phyloP scores from a whole-genome alignment of 2,113 vertebrate species.

The Alectura lathami region DNA sequence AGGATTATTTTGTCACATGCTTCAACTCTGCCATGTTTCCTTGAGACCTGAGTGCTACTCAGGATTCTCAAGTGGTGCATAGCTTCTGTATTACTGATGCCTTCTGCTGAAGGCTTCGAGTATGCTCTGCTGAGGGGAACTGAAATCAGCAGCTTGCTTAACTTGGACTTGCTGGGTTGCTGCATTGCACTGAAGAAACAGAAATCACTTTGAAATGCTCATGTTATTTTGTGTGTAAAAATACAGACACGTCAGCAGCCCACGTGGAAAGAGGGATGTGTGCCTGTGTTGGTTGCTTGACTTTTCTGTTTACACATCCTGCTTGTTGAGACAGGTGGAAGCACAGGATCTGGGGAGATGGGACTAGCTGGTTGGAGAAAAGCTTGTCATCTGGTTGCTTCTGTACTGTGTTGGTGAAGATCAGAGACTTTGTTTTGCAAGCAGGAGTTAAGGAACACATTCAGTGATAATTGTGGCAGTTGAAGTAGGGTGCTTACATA shows the following conservation, averaged over 20 bases:
- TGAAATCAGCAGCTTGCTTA: background rate
- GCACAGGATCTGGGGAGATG: background rate
- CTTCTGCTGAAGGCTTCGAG: background rate
- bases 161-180: background rate
- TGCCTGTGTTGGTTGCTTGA: background rate
- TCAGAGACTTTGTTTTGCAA: background rate
- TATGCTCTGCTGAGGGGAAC: background rate
- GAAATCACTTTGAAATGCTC: background rate
- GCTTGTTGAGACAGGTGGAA: background rate
- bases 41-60: background rate
- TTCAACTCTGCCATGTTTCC: background rate
- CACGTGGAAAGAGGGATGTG: background rate
- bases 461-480: background rate
- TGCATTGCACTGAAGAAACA: background rate
- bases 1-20: background rate
- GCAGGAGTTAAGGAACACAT: background rate
- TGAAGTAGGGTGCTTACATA: background rate
- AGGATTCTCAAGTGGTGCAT: background rate
- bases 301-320: background rate
- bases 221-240: accelerated
- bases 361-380: background rate
- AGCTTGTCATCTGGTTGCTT: background rate
- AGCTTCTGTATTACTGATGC: background rate
- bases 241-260: background rate
- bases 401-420: accelerated